Percentiles rank a stretch among this genome's conserved stretches.
These are phyloP conservation scores for Pelodiscus sinensis DNA, from an alignment of 2,113 vertebrate species.

Conservation along the genomic window DNA sequence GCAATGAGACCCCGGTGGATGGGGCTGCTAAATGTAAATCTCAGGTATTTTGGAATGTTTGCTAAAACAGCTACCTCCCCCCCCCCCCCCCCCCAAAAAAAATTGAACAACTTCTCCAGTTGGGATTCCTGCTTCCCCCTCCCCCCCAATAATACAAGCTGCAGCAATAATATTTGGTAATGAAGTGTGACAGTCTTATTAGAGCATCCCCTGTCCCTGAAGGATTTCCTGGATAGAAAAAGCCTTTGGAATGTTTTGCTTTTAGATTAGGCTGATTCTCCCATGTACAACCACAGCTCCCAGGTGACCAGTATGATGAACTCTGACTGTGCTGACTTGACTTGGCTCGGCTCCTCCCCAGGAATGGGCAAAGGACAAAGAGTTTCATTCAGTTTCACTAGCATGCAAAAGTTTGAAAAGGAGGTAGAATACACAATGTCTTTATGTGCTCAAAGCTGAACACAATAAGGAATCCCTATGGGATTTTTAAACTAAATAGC, in stretches of 20 bases:
- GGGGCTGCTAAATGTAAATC: slow-evolving; percentile 56
- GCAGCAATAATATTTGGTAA: slow-evolving; percentile 29
- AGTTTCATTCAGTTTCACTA: neutral
- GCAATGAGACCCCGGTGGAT: slow-evolving; percentile 27
- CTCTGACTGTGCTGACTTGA: neutral
- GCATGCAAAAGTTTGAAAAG: neutral
- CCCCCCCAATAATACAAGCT: neutral
- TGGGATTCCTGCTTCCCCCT: neutral
- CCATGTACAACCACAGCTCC: neutral
- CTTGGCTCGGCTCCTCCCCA: neutral
- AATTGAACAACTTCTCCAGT: neutral
- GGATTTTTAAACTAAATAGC: neutral
- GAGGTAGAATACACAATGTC: neutral
- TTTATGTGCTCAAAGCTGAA: neutral
- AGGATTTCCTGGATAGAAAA: neutral
- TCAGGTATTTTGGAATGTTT: slow-evolving; percentile 51
- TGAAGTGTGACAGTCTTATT: slow-evolving; percentile 29
- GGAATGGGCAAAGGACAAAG: neutral
- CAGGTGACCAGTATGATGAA: neutral
- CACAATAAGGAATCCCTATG: neutral
- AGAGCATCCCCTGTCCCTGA: neutral
- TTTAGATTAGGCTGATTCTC: neutral
- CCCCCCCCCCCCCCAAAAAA: neutral
- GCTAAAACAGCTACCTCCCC: neutral
- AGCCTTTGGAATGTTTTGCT: neutral